Evolutionary conservation across 2,888 invertebrate genomes (phyloP).

Genomic region (Dicyrtoma fusca): DNA sequence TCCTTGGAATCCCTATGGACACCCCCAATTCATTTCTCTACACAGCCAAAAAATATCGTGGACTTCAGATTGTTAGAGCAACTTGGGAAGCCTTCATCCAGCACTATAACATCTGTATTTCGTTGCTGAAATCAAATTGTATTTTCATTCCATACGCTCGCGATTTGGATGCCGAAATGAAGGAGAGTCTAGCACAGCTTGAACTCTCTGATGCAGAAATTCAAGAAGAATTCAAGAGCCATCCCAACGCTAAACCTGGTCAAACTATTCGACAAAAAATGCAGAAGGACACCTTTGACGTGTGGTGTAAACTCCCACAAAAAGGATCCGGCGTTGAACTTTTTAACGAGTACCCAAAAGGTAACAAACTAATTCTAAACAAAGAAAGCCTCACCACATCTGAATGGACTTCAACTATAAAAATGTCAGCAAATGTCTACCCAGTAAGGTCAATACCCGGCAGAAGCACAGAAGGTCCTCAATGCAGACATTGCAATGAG

Average conservation of each 20-base stretch:
- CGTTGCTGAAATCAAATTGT: too few species aligned
- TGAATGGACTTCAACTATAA: background rate
- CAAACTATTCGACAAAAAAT: background rate
- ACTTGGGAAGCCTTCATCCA: constrained; percentile 33
- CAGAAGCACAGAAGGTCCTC: background rate
- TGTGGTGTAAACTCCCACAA: constrained; percentile 14
- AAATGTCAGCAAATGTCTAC: too few species aligned
- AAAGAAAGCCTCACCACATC: too few species aligned
- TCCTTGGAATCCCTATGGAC: constrained; percentile 28
- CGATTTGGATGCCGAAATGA: constrained; percentile 1
- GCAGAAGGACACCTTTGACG: constrained; percentile 14
- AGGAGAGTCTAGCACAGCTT: background rate
- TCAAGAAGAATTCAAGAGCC: background rate
- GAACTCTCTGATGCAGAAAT: background rate
- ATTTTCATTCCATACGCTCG: background rate
- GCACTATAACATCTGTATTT: constrained; percentile 21
- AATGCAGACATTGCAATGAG: background rate
- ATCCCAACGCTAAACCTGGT: background rate
- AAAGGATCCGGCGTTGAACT: background rate
- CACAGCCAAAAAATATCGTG: too few species aligned
- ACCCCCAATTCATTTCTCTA: constrained; percentile 36
- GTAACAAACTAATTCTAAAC: too few species aligned
- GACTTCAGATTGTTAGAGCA: too few species aligned
- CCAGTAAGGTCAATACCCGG: too few species aligned
- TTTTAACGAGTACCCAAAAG: too few species aligned